phyloP scores from a whole-genome alignment of 2,113 vertebrate genomes.

The Ageneiosus marmoratus region DNA sequence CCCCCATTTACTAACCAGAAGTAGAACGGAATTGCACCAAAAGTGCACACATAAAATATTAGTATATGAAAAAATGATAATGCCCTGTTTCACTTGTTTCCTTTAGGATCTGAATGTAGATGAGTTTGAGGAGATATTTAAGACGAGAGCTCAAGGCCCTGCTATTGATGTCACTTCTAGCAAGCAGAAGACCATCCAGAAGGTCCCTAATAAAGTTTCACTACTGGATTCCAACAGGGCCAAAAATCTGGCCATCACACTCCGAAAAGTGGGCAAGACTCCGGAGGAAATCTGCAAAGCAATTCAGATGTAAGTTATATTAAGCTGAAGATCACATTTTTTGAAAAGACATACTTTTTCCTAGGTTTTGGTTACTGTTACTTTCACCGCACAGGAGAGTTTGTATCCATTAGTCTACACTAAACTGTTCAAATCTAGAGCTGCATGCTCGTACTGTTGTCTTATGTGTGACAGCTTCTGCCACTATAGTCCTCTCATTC shows the following conservation, averaged over 20 bases:
- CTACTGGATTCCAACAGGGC: slow-evolving; percentile 93
- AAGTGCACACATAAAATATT: neutral
- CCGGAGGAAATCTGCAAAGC: slow-evolving; percentile 93
- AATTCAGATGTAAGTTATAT: slow-evolving; percentile 82
- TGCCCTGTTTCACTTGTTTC: neutral
- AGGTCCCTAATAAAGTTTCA: slow-evolving; percentile 83
- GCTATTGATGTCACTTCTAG: slow-evolving; percentile 81
- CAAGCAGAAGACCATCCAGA: slow-evolving; percentile 87
- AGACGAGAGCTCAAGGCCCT: slow-evolving; percentile 93
- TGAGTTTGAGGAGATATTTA: slow-evolving; percentile 95
- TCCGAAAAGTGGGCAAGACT: slow-evolving; percentile 89
- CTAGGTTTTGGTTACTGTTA: neutral
- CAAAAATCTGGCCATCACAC: slow-evolving; percentile 97
- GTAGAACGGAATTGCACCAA: neutral
- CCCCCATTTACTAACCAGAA: neutral
- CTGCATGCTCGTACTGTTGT: neutral
- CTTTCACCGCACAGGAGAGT: neutral
- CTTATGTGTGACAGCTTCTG: neutral
- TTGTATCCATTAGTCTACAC: neutral
- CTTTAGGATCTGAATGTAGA: slow-evolving; percentile 90
- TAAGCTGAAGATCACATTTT: neutral
- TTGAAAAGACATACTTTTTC: neutral
- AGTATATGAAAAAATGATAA: neutral
- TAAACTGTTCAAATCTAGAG: neutral
- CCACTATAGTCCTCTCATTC: neutral